Conservation (phyloP, 2,888 invertebrate species). For the Ectemnius cavifrons region DNA sequence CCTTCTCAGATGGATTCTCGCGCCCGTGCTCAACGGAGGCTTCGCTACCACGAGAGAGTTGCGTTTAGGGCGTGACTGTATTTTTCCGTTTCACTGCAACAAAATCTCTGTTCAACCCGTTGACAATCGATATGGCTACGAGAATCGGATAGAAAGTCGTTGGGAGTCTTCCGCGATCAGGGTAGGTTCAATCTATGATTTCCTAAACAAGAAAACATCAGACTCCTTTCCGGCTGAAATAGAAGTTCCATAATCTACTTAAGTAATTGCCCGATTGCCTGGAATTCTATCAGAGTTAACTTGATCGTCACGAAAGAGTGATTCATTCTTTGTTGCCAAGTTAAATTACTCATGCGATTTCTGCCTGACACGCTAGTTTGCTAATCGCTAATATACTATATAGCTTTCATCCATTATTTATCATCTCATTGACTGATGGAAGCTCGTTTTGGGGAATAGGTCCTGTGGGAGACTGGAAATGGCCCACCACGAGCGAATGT, state of each 20-base stretch:
- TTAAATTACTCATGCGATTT: no score
- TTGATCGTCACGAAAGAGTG: no score
- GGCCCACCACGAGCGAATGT: slow-evolving; percentile 29
- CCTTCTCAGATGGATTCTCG: slow-evolving; percentile 48
- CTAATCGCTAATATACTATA: no score
- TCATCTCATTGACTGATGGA: no score
- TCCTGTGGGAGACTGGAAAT: slow-evolving; percentile 20
- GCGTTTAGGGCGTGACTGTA: slow-evolving; percentile 37
- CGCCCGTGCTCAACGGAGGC: slow-evolving; percentile 46
- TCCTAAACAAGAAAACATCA: not conserved
- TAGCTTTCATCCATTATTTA: no score
- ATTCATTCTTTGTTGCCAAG: no score
- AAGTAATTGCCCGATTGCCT: no score
- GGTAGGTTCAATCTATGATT: not conserved
- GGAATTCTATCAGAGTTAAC: no score
- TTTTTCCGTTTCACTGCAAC: slow-evolving; percentile 6
- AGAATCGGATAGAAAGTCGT: slow-evolving; percentile 12
- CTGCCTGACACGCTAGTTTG: no score
- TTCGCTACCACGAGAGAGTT: slow-evolving; percentile 30
- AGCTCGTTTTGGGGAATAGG: no score
- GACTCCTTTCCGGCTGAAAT: not conserved
- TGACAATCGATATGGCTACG: slow-evolving; percentile 6
- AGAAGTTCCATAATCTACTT: not conserved
- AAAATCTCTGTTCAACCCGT: not conserved
- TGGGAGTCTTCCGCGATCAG: no score